phyloP scores from a whole-genome alignment of 92 coral and sea anemone species.

The Epizoanthus rinbou region DNA sequence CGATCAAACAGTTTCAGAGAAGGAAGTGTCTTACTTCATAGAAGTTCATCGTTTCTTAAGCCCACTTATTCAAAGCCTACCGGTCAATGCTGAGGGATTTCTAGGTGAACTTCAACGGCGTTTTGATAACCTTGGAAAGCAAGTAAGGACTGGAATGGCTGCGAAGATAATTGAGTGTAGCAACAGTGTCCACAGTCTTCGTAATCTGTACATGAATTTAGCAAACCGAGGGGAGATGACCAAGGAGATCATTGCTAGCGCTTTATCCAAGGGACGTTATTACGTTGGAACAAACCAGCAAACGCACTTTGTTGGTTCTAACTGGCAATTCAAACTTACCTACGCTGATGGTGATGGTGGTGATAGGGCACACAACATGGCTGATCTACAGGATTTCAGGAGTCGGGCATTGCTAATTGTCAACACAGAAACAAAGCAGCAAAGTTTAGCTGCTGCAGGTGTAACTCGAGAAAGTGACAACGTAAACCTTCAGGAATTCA shows the following conservation, averaged over 20 bases:
- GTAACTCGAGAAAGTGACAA: conserved; percentile 24
- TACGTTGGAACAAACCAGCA: background rate
- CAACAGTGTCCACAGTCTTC: conserved; percentile 78
- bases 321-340: conserved; percentile 59
- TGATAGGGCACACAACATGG: conserved; percentile 30
- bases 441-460: conserved; percentile 30
- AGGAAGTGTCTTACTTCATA: conserved; percentile 86
- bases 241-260: conserved; percentile 75
- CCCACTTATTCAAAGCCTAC: conserved; percentile 49
- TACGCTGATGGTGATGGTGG: conserved; percentile 26
- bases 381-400: conserved; percentile 70
- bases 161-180: conserved; percentile 82
- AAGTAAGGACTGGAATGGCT: conserved; percentile 59
- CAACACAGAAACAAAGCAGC: conserved; percentile 61
- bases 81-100: conserved; percentile 53
- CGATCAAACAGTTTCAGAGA: conserved; percentile 88
- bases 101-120: conserved; percentile 25
- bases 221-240: conserved; percentile 96
- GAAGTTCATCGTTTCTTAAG: conserved; percentile 91
- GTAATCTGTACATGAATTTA: conserved; percentile 78
- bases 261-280: conserved; percentile 37
- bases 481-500: conserved; percentile 54
- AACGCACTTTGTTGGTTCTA: background rate
- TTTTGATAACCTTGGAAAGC: conserved; percentile 51
- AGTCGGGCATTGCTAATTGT: conserved; percentile 75